phyloP scores from a whole-genome alignment of 2,888 invertebrate genomes.

The Parelbella ahira region DNA sequence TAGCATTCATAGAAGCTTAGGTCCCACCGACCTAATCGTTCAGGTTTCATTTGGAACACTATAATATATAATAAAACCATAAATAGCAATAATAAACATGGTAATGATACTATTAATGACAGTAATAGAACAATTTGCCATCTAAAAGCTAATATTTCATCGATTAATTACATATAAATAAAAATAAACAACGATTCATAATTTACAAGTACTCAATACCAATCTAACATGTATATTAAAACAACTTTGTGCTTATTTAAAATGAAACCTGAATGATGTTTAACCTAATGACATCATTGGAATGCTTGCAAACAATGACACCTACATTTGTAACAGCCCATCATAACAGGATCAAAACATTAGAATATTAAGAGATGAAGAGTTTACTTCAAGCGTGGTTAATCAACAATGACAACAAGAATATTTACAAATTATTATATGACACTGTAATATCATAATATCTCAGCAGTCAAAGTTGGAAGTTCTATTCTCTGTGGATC shows the following conservation, averaged over 20 bases:
- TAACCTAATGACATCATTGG: constrained; percentile 44
- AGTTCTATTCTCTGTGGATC: neutral
- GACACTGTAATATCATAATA: constrained; percentile 66
- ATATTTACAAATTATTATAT: constrained; percentile 59
- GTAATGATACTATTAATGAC: too few species aligned
- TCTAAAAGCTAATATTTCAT: too few species aligned
- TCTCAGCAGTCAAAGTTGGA: constrained; percentile 48
- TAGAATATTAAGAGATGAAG: constrained; percentile 26
- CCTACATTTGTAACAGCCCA: constrained; percentile 38
- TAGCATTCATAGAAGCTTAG: constrained; percentile 45
- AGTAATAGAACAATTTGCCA: too few species aligned
- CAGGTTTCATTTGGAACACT: constrained; percentile 26
- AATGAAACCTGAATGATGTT: constrained; percentile 26
- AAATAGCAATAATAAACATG: too few species aligned
- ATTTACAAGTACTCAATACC: too few species aligned
- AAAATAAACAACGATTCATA: too few species aligned
- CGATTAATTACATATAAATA: too few species aligned
- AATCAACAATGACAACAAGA: constrained; percentile 45
- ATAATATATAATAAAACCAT: too few species aligned
- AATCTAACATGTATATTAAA: constrained; percentile 2
- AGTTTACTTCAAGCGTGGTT: constrained; percentile 33
- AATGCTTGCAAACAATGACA: constrained; percentile 64
- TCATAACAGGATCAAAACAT: constrained; percentile 29
- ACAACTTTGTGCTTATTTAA: constrained; percentile 5
- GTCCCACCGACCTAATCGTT: constrained; percentile 29